phyloP scores from a whole-genome alignment of 2,113 vertebrate species.

The Strigops habroptila region DNA sequence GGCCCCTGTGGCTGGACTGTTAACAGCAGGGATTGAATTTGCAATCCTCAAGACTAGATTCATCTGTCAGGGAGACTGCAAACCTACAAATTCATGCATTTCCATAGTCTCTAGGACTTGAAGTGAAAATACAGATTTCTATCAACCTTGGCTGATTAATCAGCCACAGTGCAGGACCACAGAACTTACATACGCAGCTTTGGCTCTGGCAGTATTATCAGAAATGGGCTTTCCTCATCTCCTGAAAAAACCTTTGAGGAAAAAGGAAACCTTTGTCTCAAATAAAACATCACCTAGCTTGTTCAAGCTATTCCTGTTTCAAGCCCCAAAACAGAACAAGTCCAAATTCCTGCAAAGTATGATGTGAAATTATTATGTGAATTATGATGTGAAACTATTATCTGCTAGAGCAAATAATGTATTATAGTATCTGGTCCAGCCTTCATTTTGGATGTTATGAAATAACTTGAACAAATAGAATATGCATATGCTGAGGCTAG shows the following conservation, averaged over 20 bases:
- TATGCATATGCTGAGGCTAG: neutral
- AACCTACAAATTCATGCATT: neutral
- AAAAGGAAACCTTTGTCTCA: constrained; percentile 43
- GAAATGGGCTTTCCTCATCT: neutral
- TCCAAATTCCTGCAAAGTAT: neutral
- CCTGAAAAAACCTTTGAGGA: constrained; percentile 13
- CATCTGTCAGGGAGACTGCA: neutral
- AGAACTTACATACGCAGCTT: neutral
- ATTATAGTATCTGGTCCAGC: neutral
- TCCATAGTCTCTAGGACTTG: neutral
- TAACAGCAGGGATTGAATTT: constrained; percentile 51
- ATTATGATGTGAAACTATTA: neutral
- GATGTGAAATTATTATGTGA: neutral
- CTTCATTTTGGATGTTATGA: neutral
- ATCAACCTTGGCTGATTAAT: constrained; percentile 34
- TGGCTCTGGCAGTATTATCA: neutral
- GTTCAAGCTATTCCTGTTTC: neutral
- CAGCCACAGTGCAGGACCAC: neutral
- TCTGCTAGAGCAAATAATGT: constrained; percentile 11
- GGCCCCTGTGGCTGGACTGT: constrained; percentile 31
- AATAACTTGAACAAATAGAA: neutral
- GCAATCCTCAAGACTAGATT: constrained; percentile 43
- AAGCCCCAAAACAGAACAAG: neutral
- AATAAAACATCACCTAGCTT: constrained; percentile 10
- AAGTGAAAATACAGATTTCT: constrained; percentile 9